phyloP scores from a whole-genome alignment of 2,113 vertebrate genomes.

The Myiozetetes cayanensis region DNA sequence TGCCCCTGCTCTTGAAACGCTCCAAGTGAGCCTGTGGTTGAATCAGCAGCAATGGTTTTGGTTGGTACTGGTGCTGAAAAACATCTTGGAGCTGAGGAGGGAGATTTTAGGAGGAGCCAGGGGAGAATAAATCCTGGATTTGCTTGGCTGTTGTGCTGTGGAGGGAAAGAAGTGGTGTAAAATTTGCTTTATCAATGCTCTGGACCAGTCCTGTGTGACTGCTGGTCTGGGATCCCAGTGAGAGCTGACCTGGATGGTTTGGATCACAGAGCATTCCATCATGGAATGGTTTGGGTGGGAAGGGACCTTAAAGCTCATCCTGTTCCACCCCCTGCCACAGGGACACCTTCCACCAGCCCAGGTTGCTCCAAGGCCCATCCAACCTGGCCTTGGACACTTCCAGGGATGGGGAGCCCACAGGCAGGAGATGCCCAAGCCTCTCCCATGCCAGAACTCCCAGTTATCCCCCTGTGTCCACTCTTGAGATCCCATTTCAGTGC shows the following conservation, averaged over 20 bases:
- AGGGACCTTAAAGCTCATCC: neutral
- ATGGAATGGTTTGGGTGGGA: neutral
- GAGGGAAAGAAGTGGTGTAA: neutral
- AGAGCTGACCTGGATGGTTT: neutral
- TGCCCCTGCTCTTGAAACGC: neutral
- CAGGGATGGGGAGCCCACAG: neutral
- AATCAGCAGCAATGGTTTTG: accelerated
- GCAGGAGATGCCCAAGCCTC: neutral
- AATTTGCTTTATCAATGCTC: neutral
- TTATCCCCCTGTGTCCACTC: neutral
- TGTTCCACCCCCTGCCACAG: neutral
- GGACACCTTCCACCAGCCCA: neutral
- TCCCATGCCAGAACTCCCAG: accelerated
- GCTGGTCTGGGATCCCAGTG: neutral
- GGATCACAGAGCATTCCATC: neutral
- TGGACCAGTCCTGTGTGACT: neutral
- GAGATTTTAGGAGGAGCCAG: neutral
- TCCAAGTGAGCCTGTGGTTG: accelerated
- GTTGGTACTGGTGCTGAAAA: neutral
- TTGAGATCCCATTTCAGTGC: neutral
- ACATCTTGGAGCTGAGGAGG: neutral
- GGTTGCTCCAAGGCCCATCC: neutral
- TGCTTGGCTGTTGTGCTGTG: neutral
- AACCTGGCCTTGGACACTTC: neutral
- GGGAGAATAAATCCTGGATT: neutral